phyloP scores from a whole-genome alignment of 64 coral and sea anemone species.

The Orbicella faveolata region DNA sequence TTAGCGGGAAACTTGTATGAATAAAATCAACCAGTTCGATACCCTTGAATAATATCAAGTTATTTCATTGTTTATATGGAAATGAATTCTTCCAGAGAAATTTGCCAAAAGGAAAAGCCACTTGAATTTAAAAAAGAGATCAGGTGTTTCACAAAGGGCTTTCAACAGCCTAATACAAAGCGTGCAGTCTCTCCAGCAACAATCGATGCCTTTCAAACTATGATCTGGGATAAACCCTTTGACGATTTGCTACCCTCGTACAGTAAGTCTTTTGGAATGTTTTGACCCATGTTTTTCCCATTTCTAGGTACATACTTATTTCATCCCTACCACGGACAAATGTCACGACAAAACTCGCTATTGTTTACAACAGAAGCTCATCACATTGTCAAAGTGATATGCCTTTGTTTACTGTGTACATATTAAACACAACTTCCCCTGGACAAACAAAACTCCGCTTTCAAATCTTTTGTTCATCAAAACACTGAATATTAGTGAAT shows the following conservation, averaged over 20 bases:
- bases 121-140: neutral
- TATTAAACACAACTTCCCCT: too few relatives aligned
- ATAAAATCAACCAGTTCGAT: neutral
- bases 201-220: neutral
- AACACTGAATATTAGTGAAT: too few relatives aligned
- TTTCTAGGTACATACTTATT: too few relatives aligned
- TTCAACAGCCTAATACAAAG: slow-evolving; percentile 4
- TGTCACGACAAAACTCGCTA: too few relatives aligned
- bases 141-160: neutral
- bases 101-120: neutral
- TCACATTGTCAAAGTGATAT: too few relatives aligned
- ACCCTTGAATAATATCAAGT: neutral
- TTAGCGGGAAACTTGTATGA: neutral
- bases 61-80: neutral
- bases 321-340: too few relatives aligned
- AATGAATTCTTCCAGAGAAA: slow-evolving; percentile 9
- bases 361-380: too few relatives aligned
- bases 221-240: slow-evolving; percentile 18
- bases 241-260: neutral
- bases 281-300: too few relatives aligned
- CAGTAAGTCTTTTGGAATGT: too few relatives aligned
- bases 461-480: too few relatives aligned
- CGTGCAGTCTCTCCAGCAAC: neutral
- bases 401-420: too few relatives aligned
- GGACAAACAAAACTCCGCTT: too few relatives aligned